Evolutionary conservation across 2,888 invertebrate species (phyloP), one percentile per base, ranked within the genome.

Genomic region (Alloscopus bannaensis): DNA sequence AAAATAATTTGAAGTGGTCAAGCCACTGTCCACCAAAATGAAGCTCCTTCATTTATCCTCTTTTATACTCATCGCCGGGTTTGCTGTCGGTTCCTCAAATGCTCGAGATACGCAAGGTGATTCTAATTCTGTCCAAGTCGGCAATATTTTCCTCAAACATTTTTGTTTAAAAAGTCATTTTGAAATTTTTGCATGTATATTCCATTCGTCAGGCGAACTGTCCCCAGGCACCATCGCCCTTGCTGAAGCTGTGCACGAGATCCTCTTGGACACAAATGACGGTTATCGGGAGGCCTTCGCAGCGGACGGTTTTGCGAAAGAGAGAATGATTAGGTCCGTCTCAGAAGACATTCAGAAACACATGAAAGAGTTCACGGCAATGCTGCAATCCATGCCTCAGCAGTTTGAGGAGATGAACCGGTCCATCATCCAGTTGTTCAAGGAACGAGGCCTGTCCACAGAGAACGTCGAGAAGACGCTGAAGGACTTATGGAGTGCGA

Each of bases 401-500:
- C 26, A 59, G n/a, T n/a, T n/a, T n/a, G n/a, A n/a, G n/a, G n/a
- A n/a, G n/a, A n/a, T 70, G 42, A 40, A 40, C 8, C 31, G 11
- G 2, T 28, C 18, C 4, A 13, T 70, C n/a, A 70, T 59, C 22
- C 57, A 70, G 57, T 70, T 59, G 16, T 70, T 70, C 29, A 59
- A 70, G n/a, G 70, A 70, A 20, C n/a, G 59, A 3, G 70, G 70
- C 8, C 57, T 70, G 20, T 70, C 70, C 0, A 22, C 36, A 22
- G 70, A 70, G 20, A 59, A 24, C 20, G 47, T 70, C n/a, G 59
- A 70, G 20, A 59, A 57, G n/a, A 45, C 59, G 28, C 45, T 70
- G 2, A 24, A 31, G 13, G 47, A 40, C 13, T 59, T 70, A 29
- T 57, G 13, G 13, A 20, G 45, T 11, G 45, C 57, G 1, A 59